Percentiles rank a stretch among this genome's conserved stretches.
Conservation (phyloP, 2,113 vertebrate species). For the Toxotes chatareus region DNA sequence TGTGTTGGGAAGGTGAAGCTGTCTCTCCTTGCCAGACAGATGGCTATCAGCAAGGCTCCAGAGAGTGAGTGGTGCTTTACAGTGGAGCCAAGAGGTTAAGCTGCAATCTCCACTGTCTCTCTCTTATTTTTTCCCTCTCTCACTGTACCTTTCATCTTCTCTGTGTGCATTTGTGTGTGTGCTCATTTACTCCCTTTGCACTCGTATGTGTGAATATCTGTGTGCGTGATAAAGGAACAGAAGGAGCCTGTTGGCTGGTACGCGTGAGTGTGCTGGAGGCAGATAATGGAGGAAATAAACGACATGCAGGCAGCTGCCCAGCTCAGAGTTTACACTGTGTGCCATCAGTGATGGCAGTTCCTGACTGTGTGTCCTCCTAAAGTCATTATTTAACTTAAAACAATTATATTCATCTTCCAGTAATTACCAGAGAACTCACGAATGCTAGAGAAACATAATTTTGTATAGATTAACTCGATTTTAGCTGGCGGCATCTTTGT, state of each 20-base stretch:
- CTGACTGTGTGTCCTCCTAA: constrained; percentile 61
- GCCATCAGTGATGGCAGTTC: constrained; percentile 67
- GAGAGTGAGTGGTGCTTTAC: constrained; percentile 72
- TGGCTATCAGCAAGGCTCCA: constrained; percentile 76
- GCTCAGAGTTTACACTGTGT: constrained; percentile 66
- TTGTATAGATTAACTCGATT: neutral
- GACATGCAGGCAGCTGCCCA: constrained; percentile 70
- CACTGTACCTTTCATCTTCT: constrained; percentile 69
- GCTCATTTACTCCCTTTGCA: constrained; percentile 68
- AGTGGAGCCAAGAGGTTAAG: constrained; percentile 74
- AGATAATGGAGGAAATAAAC: constrained; percentile 80
- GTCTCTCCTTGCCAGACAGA: constrained; percentile 72
- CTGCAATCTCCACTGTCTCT: constrained; percentile 76
- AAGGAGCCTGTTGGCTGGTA: constrained; percentile 77
- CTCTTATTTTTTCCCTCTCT: constrained; percentile 63
- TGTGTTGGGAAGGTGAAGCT: constrained; percentile 65
- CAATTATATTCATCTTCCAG: constrained; percentile 30
- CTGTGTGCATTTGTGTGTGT: constrained; percentile 38
- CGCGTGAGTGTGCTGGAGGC: constrained; percentile 73
- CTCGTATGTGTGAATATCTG: constrained; percentile 67
- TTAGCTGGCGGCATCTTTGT: constrained; percentile 15
- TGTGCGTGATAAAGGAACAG: constrained; percentile 79
- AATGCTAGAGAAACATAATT: neutral
- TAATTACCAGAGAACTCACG: constrained; percentile 28
- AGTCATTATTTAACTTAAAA: constrained; percentile 66